Evolutionary conservation across 2,797 vertebrate species (phyloP).

Genomic region (Sylvilagus floridanus): DNA sequence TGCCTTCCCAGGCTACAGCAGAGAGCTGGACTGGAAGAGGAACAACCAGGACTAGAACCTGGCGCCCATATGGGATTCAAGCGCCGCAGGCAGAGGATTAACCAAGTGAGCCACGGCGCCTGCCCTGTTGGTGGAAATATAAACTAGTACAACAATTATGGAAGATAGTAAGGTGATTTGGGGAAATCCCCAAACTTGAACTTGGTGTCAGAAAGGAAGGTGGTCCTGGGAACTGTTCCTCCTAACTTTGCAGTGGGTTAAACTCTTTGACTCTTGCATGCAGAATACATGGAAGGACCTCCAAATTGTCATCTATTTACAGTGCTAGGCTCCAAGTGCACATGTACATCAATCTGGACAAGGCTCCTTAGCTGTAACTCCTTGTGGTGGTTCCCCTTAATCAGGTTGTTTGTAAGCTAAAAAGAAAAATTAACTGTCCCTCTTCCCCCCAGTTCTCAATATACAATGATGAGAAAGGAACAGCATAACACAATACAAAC

Average conservation of each 20-base stretch:
- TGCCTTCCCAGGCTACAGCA: no score
- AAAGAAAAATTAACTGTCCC: not conserved
- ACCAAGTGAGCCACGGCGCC: no score
- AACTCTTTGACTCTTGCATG: not conserved
- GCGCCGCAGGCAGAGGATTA: no score
- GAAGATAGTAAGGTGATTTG: not conserved
- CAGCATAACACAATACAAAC: not conserved
- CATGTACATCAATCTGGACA: not conserved
- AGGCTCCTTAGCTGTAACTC: not conserved
- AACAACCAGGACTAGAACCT: no score
- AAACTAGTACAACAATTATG: no score
- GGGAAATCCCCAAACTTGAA: not conserved
- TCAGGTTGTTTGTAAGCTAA: not conserved
- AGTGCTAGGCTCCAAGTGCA: not conserved
- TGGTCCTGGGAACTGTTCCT: not conserved
- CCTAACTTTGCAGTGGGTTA: not conserved
- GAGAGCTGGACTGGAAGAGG: no score
- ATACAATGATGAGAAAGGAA: not conserved
- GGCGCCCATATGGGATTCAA: no score
- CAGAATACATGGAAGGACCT: not conserved
- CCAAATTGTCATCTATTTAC: not conserved
- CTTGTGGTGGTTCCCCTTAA: not conserved
- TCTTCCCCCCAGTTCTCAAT: not conserved
- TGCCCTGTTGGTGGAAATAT: no score
- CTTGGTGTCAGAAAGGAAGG: not conserved